Evolutionary conservation across 2,888 invertebrate species (phyloP), one percentile per base, ranked within the genome.

Genomic region (Blastobasis adustella): DNA sequence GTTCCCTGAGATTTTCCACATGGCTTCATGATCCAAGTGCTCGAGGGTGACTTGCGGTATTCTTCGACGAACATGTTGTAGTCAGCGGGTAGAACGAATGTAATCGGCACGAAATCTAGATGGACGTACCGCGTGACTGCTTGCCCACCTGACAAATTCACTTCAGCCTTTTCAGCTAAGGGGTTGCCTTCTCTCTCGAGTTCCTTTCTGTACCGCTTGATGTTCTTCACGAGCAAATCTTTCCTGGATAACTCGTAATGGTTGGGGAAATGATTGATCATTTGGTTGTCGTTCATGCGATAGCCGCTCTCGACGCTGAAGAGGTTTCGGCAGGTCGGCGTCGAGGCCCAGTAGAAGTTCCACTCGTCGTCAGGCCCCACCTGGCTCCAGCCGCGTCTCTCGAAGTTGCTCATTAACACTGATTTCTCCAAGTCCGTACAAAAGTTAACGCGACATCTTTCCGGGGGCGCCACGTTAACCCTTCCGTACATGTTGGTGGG

Each of bases 21-120:
- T 0, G 98, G 98, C 76, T 98, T 98, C 94, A 98, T 96, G 59
- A 98, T 98, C 98, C 98, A 98, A 0, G 98, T 98, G 64, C 96
- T 96, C 72, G 95, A 95, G 0, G 98, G 97, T 59, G 94, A 95
- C 83, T 97, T 97, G 50, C 97, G 91, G 76, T 98, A 98, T 73
- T 98, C 98, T 73, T 98, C 97, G 1, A 98, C 98, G 79, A 98
- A 98, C 92, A 98, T 94, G 76, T 98, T 98, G 78, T 98, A 98
- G 82, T 98, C 98, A 48, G 96, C 95, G 2, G 98, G 98, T 49
- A 98, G 86, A 42, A 98, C 95, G 76, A 96, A 98, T 0, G 98
- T 98, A 23, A 96, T 92, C 0, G 98, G 98, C 58, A 98, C 95
- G 66, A 98, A 97, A 82, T 98, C 98, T 72, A 96, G 88, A 74